Evolutionary conservation across 92 coral and sea anemone species (phyloP), one percentile per base, ranked within the genome.

Genomic region (Meandrina meandrites): DNA sequence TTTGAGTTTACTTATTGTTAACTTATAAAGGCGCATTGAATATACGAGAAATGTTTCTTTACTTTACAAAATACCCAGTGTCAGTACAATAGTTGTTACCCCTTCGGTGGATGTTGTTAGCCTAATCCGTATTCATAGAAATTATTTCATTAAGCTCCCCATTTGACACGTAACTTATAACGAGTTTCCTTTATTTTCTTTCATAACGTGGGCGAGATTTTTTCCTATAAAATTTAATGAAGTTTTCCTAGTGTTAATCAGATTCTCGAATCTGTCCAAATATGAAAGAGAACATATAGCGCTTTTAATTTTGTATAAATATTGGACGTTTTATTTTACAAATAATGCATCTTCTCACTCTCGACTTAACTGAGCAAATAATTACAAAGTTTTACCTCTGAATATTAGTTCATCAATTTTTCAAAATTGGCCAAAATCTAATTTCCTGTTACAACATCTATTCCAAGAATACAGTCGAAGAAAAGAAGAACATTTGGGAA

Each of bases 201-300:
- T 34, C 34, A 4, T 11, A 22, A 27, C 14, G 71, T 66, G 71
- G 30, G 77, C 30, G 18, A 18, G 1, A 27, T 28, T 27, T 66
- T 47, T 45, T 45, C 36, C n/a, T 40, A 66, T 47, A 5, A 81
- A 5, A 81, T 5, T 8, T 81, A 8, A 16, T 35, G 35, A 31
- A 48, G 31, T 83, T 83, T 72, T 72, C 79, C 24, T 71, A 48
- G 64, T 5, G 35, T 73, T 36, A 83, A 83, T 83, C 36, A 83
- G 17, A 50, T 62, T 13, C 70, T 73, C 34, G 68, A 83, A 37
- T 19, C 58, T 83, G 35, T 83, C 32, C 51, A 83, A 83, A 42
- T 42, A 56, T 42, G 37, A 15, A 34, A 21, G 3, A 24, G 14
- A 28, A 78, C 68, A 51, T 28, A 17, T 18, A 78, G 3, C 35